Base-by-base conservation (phyloP, 1,140 invertebrate species). In the Notospermus geniculatus region DNA sequence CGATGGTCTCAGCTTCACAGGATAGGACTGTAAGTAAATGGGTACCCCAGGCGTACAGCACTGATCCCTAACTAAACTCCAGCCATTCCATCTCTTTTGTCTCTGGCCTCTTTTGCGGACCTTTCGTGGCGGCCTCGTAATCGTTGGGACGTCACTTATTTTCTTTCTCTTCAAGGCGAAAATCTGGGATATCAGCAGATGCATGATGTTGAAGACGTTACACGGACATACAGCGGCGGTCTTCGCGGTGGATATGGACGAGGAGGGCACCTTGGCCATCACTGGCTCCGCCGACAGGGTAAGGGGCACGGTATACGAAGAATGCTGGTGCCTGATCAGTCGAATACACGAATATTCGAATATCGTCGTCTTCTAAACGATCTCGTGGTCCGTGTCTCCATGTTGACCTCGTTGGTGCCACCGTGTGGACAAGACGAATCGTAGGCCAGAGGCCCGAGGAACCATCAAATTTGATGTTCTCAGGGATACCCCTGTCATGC, bases 221-320 rank as follows among this genome's bases (percentile, higher is more conserved):
- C 46, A 28, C 15, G 75, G 73, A 27, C 78, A 79, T 67, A 68
- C 62, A 36, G 72, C 68, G 27, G 71, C 76, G 25, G 66, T 80
- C n/a, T 79, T 74, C 71, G 67, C 72, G 27, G 72, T 78, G 15
- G 75, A 78, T 59, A 69, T 76, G 59, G 66, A 63, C 54, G 71
- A 78, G 45, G 62, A 73, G 50, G 72, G 73, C 1, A 62, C 65
- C 9, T 54, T 74, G 4, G 66, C 72, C 43, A 63, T 78, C 28
- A 78, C 77, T 19, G 75, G 73, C 5, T 78, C 77, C 15, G 73
- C 75, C 22, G 77, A 79, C 57, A 71, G 72, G 62, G 77, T 79
- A 69, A 23, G 57, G 43, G 39, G 13, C 17, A 22, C 13, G 9
- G 27, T 4, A 32, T 58, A 32, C 25, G 23, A 29, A n/a, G 27